Evolutionary conservation across 2,888 invertebrate species (phyloP), one percentile per base, ranked within the genome.

Genomic region (Oeneis ivallda): DNA sequence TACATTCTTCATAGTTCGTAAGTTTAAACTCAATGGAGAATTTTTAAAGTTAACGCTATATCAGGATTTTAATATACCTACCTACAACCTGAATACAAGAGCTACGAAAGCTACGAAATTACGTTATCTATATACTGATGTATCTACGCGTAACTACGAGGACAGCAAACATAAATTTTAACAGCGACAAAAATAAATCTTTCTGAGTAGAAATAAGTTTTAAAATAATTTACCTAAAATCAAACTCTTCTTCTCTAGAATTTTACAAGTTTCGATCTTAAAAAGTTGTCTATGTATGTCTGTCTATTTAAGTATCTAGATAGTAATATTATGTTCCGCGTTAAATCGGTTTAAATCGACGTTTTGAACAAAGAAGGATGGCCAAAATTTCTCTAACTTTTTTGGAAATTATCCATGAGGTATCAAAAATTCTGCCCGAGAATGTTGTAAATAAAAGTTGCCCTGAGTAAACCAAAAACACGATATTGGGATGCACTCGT

Each of bases 161-260:
- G 39, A 54, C 37, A 37, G 45, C 32, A 39, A 49, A 11, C 49
- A 13, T 60, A 60, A 60, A 39, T 60, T 32, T 47, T 43, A 45
- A 58, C 58, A 57, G n/a, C 26, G 32, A 26, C n/a, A 45, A 58
- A 58, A 58, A 43, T 58, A 58, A 58, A 58, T 58, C 47, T 45
- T 57, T 26, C 45, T 37, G 4, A 37, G 9, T 58, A n/a, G 58
- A 58, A 45, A 45, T 58, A 58, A 58, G 58, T 47, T 58, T 58
- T n/a, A 34, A 58, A 17, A 58, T 58, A 58, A 58, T 58, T 58
- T 58, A 45, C 58, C 58, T 26, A 26, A 45, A 58, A 58, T 58
- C 32, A 32, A 10, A 47, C 45, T 58, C 45, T 58, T 32, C 15
- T 47, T 45, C 47, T n/a, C 26, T 57, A 19, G 32, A 32, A 57